Base-by-base conservation (phyloP, 2,797 vertebrate genomes). In the Poeciliopsis presidionis region DNA sequence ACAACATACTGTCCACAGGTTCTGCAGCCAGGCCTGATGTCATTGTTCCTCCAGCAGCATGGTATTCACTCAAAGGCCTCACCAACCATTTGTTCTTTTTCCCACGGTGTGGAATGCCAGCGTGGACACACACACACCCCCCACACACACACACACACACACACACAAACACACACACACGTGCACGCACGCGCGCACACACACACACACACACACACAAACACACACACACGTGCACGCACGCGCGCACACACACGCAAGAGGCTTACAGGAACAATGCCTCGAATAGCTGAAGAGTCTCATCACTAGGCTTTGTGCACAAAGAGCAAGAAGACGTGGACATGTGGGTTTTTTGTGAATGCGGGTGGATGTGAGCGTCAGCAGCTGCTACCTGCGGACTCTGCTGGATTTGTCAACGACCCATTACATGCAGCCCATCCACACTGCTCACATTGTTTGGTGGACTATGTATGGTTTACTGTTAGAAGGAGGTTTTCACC, bases 181-280 rank as follows among this genome's bases (percentile, higher is more conserved):
- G 77, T 47, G 85, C 86, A 87, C 87, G 88, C 87, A 76, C 85
- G 53, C 55, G 25, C 71, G 36, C 30, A 90, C 87, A 77, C 85
- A 57, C 55, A 90, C 87, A 77, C 85, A 53, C 55, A 90, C 87
- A 77, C 85, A 57, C 55, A 30, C n/a, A 49, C 16, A 13, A 83
- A 53, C 55, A 25, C 46, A 25, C 72, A 22, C 45, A 39, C 85
- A 79, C 79, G 77, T 47, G 85, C 86, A 87, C 87, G 88, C 87
- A 76, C 85, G 53, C 55, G 25, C 71, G 36, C 46, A 36, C 18
- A 36, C 71, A 25, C 16, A 73, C 47, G 39, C 47, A 76, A 82
- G 59, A 80, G 89, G 94, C 94, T 96, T 96, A 96, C 95, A 94
- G 84, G 93, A 95, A 96, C 95, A 96, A 96, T 95, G 93, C 94